Evolutionary conservation across 2,888 invertebrate species (phyloP), one percentile per base, ranked within the genome.

Genomic region (Bugula neritina): DNA sequence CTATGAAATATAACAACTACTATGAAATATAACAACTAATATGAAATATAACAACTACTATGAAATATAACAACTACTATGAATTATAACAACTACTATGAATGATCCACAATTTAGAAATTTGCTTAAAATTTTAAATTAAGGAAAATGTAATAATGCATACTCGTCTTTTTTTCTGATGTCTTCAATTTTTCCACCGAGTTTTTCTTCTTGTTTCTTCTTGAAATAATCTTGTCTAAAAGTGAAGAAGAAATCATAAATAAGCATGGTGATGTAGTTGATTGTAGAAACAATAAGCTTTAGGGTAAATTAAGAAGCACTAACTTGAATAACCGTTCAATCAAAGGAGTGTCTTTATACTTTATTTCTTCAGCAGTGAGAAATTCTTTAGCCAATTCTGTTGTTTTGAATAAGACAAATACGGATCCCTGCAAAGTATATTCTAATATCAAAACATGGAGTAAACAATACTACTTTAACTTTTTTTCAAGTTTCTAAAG

Each of bases 381-480:
- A 81, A 94, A 93, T 74, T 89, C 90, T 77, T 92, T 89, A 1
- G 93, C 92, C 80, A 89, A 89, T 72, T 94, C 94, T 72, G 89
- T 87, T 35, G 89, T 90, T 78, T 90, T 89, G 84, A 96, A 98
- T 2, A 92, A 91, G 13, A 90, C 89, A 84, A 95, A 96, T 70
- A 95, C 90, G 0, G 97, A 97, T 71, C 97, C 98, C 86, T 97
- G 77, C 63, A 63, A 31, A 5, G n/a, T n/a, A n/a, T n/a, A n/a
- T n/a, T n/a, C n/a, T n/a, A n/a, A n/a, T n/a, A n/a, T n/a, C n/a
- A n/a, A n/a, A n/a, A n/a, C n/a, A n/a, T n/a, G n/a, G n/a, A n/a
- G n/a, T n/a, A n/a, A n/a, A n/a, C n/a, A n/a, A n/a, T n/a, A n/a
- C n/a, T n/a, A n/a, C n/a, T n/a, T n/a, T n/a, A n/a, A n/a, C n/a